Evolutionary conservation across 2,113 vertebrate species (phyloP), one percentile per base, ranked within the genome.

Genomic region (Neolamprologus brichardi): DNA sequence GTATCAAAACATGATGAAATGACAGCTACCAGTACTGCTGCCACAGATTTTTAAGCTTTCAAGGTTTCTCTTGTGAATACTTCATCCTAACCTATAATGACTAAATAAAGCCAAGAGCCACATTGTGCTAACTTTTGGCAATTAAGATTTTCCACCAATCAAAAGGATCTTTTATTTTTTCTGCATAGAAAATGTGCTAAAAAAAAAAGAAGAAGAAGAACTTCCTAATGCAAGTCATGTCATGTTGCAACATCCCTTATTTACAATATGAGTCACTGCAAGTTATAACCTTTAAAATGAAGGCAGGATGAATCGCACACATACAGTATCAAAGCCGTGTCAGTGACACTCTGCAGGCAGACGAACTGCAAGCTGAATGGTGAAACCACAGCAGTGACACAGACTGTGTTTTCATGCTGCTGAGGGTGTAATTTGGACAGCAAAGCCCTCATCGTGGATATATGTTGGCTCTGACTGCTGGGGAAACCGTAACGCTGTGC

Each of bases 351-450:
- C 72, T 49, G 78, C 54, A 51, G 60, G 79, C 83, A 79, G 83
- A 91, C 80, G 70, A 87, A 72, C 81, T 85, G 58, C 88, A 46
- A 81, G 89, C 52, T 87, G 88, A 88, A 77, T 60, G 78, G 72
- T 60, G 41, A 86, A 86, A 93, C 87, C 89, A 64, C 93, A 90
- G 88, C 79, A 89, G 79, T 51, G 87, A 91, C 87, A 91, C 39
- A 87, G 88, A 30, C 83, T 84, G 84, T 84, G 81, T 90, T 90
- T 92, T 82, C 83, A 80, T 84, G 89, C 70, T 78, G 85, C 25
- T 46, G 49, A 85, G 87, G 86, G 90, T 91, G 93, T 90, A 72
- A 90, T 91, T 90, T 91, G 84, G 88, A 90, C 87, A 89, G 84
- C 87, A 87, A 62, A 89, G 80, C 88, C 83, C 49, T 89, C 70